Evolutionary conservation across 1,140 invertebrate species (phyloP).

Genomic region (Dendroctonus ponderosae): DNA sequence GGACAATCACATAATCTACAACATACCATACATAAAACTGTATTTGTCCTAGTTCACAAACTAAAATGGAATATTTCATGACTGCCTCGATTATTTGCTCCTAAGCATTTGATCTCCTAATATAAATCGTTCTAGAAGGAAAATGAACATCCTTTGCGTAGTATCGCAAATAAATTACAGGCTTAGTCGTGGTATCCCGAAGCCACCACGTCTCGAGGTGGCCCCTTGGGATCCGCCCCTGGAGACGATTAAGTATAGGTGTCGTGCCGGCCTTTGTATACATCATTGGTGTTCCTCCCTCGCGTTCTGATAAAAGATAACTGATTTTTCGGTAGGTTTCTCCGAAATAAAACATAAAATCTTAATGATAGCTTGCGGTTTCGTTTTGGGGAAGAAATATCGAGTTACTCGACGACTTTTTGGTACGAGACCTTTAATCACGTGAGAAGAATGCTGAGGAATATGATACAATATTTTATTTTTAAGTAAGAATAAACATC

Average conservation of each 20-base stretch:
- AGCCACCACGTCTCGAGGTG: conserved; percentile 36
- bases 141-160: background rate
- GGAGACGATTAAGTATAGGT: conserved; percentile 45
- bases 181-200: conserved; percentile 18
- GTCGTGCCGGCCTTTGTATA: conserved; percentile 25
- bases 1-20: too few species aligned
- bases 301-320: conserved; percentile 28
- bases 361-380: conserved; percentile 23
- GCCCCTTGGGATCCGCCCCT: conserved; percentile 41
- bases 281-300: conserved; percentile 31
- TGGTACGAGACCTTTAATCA: too few species aligned
- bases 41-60: background rate
- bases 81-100: background rate
- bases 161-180: conserved; percentile 20
- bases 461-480: background rate
- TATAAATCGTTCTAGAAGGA: too few species aligned
- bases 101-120: background rate
- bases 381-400: conserved; percentile 15
- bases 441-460: too few species aligned
- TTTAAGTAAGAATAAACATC: too few species aligned
- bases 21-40: too few species aligned
- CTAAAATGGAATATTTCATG: background rate
- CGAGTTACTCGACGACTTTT: conserved; percentile 1
- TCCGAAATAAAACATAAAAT: conserved; percentile 20
- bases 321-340: conserved; percentile 26